These are phyloP conservation scores for Ephydatia muelleri DNA, from an alignment of 37 sponge, comb jelly and placozoan genomes.

Conservation along the genomic window DNA sequence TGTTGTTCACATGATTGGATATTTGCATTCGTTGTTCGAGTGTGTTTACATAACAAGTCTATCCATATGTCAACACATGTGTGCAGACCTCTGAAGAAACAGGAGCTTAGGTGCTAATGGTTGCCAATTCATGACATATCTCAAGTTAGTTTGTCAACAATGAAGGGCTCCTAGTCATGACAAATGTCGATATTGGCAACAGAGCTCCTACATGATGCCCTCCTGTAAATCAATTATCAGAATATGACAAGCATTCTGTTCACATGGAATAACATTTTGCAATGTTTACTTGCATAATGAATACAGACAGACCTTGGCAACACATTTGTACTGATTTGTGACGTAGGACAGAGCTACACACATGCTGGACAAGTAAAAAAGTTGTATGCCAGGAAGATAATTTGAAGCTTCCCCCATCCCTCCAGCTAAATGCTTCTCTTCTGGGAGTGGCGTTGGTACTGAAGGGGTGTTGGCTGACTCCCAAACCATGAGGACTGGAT, in stretches of 20 bases:
- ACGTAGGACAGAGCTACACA: neutral
- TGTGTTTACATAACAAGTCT: too few species aligned
- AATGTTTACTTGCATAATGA: too few species aligned
- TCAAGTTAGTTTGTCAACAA: neutral
- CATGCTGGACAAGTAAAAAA: neutral
- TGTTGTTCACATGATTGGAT: too few species aligned
- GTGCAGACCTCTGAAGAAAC: neutral
- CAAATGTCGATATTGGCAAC: neutral
- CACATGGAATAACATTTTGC: too few species aligned
- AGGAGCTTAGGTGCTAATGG: neutral
- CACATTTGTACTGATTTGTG: neutral
- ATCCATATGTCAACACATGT: neutral
- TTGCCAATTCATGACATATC: neutral
- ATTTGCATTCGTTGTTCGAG: too few species aligned
- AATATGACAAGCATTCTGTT: too few species aligned
- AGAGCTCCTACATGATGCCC: neutral
- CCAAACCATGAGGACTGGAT: constrained; percentile 68
- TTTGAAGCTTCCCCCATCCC: neutral
- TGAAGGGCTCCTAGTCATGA: neutral
- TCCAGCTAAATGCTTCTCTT: neutral
- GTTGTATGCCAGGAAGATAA: neutral
- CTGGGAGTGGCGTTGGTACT: neutral
- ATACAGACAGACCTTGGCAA: too few species aligned
- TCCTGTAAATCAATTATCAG: neutral
- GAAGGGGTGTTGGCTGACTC: constrained; percentile 33